Base-by-base conservation (phyloP, 2,797 vertebrate genomes). In the Darevskia mixta region DNA sequence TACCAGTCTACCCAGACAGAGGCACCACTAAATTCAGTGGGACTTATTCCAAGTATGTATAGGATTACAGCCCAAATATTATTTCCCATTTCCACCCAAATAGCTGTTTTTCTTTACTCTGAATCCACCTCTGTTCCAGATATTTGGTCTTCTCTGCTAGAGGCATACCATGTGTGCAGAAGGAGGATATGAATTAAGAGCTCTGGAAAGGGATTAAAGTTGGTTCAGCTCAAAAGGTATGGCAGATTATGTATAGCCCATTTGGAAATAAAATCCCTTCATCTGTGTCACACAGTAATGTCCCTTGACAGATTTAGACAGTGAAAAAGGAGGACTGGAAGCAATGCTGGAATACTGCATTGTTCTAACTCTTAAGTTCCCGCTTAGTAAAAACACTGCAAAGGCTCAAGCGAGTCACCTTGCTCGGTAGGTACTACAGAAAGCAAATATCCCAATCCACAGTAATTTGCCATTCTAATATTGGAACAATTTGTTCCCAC, bases 51-150 rank as follows among this genome's bases (percentile, higher is more conserved):
- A 43, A 43, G 71, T 8, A 3, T 67, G 25, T 66, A 66, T 41
- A 86, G 29, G 61, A 78, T 41, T 86, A 64, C 61, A 67, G 23
- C n/a, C n/a, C 66, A 69, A 87, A 76, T 76, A 79, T 49, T 45
- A 79, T 66, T 25, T 3, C 80, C 18, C 10, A 2, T 83, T 29
- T 43, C 73, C 17, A 69, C 32, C n/a, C 45, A 15, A 32, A 72
- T 10, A 41, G 41, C 8, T 41, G 7, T 2, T 23, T 41, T 17
- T 23, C 10, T 43, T 77, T 13, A 83, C 55, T 27, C 64, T n/a
- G 41, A 67, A 35, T 69, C 43, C 41, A 76, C 5, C 1, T 8
- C 20, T 64, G 13, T 67, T 49, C 13, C 71, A 49, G 23, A 10
- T 49, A 82, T 38, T 77, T 82, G 58, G 61, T 67, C 23, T 49